Percentiles rank a stretch among this genome's conserved stretches.
These are phyloP conservation scores for Bombyx mandarina DNA, from an alignment of 1,140 invertebrate genomes.

Conservation along the genomic window DNA sequence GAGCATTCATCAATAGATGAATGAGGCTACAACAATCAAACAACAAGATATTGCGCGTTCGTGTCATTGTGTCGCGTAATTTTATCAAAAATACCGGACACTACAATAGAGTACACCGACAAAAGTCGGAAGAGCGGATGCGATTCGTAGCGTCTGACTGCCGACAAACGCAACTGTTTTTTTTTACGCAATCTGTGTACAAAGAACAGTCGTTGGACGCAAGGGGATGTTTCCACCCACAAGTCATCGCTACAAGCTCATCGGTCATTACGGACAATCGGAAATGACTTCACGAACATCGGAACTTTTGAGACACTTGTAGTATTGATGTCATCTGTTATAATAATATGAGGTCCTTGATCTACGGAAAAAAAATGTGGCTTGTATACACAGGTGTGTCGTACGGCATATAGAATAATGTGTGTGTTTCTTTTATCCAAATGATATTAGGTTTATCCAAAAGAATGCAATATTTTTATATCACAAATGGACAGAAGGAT, in stretches of 20 bases:
- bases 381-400: conserved; percentile 52
- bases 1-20: conserved; percentile 59
- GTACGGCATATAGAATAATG: too few species aligned
- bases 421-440: too few species aligned
- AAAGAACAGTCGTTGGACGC: conserved; percentile 42
- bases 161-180: conserved; percentile 47
- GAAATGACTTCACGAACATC: conserved; percentile 56
- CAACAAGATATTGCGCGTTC: conserved; percentile 54
- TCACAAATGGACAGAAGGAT: background rate
- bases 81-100: conserved; percentile 65
- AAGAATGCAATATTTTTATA: background rate
- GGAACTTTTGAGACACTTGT: conserved; percentile 60
- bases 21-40: conserved; percentile 60
- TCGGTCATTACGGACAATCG: conserved; percentile 62
- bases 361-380: conserved; percentile 23
- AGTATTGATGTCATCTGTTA: conserved; percentile 12
- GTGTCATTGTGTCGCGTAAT: conserved; percentile 60
- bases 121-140: conserved; percentile 69
- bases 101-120: conserved; percentile 51
- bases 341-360: conserved; percentile 10
- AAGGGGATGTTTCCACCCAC: conserved; percentile 67
- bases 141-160: conserved; percentile 60
- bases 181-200: conserved; percentile 55
- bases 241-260: conserved; percentile 41
- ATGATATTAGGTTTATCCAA: too few species aligned